Conservation (phyloP, 2,797 vertebrate genomes). For the Sebastes elongatus region DNA sequence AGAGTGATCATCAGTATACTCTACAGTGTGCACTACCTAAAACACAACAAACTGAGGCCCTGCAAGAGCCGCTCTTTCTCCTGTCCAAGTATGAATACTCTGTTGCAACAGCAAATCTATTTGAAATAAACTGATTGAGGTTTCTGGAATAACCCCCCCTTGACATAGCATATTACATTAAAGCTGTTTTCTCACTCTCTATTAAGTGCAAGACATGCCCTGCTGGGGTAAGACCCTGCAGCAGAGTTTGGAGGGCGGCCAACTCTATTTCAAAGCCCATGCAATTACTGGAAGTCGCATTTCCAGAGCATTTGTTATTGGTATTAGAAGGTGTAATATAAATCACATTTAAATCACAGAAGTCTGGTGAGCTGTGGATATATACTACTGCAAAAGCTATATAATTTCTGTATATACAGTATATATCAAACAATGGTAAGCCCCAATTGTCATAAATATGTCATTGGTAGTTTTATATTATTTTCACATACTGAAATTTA, state of each 20-base stretch:
- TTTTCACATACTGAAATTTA: background rate
- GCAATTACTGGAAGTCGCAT: slow-evolving; percentile 29
- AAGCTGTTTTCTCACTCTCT: slow-evolving; percentile 5
- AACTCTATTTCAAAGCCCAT: slow-evolving; percentile 14
- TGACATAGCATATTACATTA: slow-evolving; percentile 1
- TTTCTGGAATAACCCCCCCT: background rate
- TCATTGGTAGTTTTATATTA: background rate
- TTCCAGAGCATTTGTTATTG: slow-evolving; percentile 9
- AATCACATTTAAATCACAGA: background rate
- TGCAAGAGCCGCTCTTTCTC: background rate
- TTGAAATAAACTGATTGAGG: background rate
- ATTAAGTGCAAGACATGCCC: slow-evolving; percentile 24
- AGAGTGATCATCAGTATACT: background rate
- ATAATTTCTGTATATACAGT: background rate
- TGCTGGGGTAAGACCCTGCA: slow-evolving; percentile 14
- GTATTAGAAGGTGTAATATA: background rate
- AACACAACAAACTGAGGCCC: background rate
- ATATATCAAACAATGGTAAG: background rate
- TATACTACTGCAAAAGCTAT: background rate
- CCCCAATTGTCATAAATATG: background rate
- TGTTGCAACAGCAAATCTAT: background rate
- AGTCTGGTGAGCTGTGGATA: background rate
- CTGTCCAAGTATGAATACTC: background rate
- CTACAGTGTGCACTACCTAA: background rate
- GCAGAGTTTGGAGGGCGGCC: slow-evolving; percentile 23